Conservation (phyloP, 2,888 invertebrate species). For the Spialia ferax region DNA sequence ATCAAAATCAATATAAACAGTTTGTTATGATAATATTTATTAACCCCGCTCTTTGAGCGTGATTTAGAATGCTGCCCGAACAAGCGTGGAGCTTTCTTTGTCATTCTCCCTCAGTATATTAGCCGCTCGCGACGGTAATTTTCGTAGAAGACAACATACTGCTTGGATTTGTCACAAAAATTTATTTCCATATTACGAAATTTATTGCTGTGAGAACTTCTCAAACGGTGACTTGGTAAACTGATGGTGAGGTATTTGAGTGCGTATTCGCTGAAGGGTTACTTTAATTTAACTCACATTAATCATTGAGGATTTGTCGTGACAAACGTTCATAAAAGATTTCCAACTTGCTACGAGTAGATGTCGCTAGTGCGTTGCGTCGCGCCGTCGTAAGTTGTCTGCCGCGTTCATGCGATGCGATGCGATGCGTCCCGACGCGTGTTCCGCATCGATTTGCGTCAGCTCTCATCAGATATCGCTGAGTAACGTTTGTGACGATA, state of each 20-base stretch:
- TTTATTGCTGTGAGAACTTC: slow-evolving; percentile 19
- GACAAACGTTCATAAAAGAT: slow-evolving; percentile 33
- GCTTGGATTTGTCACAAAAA: slow-evolving; percentile 31
- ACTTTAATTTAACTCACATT: slow-evolving; percentile 2
- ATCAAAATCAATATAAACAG: slow-evolving; percentile 31
- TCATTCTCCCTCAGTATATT: slow-evolving; percentile 28
- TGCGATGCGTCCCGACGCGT: slow-evolving; percentile 18
- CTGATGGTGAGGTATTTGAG: slow-evolving; percentile 10
- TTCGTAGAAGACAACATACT: slow-evolving; percentile 22
- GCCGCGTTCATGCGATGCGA: not conserved
- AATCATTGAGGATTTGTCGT: slow-evolving; percentile 20
- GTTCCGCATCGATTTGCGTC: slow-evolving; percentile 16
- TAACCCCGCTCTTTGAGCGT: slow-evolving; percentile 31
- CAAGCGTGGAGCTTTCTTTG: slow-evolving; percentile 11
- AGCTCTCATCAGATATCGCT: slow-evolving; percentile 20
- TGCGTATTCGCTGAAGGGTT: not conserved
- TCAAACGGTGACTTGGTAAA: slow-evolving; percentile 5
- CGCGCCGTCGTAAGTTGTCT: slow-evolving; percentile 19
- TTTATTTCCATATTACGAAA: slow-evolving; percentile 22
- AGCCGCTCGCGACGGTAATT: slow-evolving; percentile 24
- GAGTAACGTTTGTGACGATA: slow-evolving; percentile 33
- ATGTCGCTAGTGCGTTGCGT: slow-evolving; percentile 8
- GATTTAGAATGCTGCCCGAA: slow-evolving; percentile 32
- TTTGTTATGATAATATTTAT: slow-evolving; percentile 39
- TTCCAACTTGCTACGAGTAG: slow-evolving; percentile 2